Percentiles rank a stretch among this genome's conserved stretches.
These are phyloP conservation scores for Vanacampus margaritifer DNA, from an alignment of 2,113 vertebrate genomes.

Conservation along the genomic window DNA sequence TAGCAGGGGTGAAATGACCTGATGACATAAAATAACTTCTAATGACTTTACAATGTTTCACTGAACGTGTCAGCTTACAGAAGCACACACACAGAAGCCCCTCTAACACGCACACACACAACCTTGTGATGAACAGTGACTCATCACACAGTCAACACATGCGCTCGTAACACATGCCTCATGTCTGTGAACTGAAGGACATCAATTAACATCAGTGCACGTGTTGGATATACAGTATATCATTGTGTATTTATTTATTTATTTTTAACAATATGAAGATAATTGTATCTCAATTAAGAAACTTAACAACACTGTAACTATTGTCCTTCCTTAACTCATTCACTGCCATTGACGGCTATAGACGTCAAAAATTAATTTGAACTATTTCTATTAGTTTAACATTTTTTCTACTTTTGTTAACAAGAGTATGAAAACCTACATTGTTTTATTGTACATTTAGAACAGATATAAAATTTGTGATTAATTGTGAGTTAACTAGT, in stretches of 20 bases:
- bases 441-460: too few relatives aligned
- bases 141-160: conserved; percentile 62
- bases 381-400: too few relatives aligned
- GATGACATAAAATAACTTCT: background rate
- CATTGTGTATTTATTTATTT: conserved; percentile 8
- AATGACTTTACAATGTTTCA: conserved; percentile 13
- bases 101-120: background rate
- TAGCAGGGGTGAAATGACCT: background rate
- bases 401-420: too few relatives aligned
- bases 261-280: background rate
- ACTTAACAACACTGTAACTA: background rate
- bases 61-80: background rate
- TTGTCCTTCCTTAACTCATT: background rate
- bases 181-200: conserved; percentile 50
- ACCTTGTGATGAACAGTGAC: conserved; percentile 56
- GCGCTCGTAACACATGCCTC: conserved; percentile 40
- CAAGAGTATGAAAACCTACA: too few relatives aligned
- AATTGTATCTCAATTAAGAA: conserved; percentile 16
- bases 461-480: too few relatives aligned
- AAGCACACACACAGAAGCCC: background rate
- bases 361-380: too few relatives aligned
- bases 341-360: too few relatives aligned
- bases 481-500: too few relatives aligned
- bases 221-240: conserved; percentile 10
- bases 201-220: conserved; percentile 20